Base-by-base conservation (phyloP, 2,797 vertebrate species). In the Dallia pectoralis region DNA sequence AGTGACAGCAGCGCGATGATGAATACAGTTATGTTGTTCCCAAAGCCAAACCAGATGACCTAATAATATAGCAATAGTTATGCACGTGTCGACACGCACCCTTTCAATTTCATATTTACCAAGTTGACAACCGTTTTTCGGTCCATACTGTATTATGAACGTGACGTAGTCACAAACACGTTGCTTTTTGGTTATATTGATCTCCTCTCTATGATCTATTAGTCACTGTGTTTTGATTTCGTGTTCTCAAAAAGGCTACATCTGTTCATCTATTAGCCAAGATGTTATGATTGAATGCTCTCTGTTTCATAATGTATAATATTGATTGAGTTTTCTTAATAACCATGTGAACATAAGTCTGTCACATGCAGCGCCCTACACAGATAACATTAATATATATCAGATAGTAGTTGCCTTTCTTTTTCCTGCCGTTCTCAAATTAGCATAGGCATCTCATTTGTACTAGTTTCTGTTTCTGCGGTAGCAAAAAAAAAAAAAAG, bases 391-490 rank as follows among this genome's bases (percentile, higher is more conserved):
- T 79, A 85, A 85, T 83, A 80, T 84, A 72, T 56, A 74, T 82
- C 77, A 73, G 66, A 72, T 27, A 51, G 63, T 25, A 40, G 16
- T 62, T 61, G 74, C 76, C 66, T 71, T 65, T 27, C 62, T 51
- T 76, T 74, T 77, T 69, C 73, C 69, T 62, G 67, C 74, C 25
- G 77, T 76, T 68, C 77, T 77, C 76, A 68, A 86, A 87, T 80
- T 74, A 88, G 82, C 81, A 66, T 29, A n/a, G n/a, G 69, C 79
- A 82, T 83, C 83, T 82, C 81, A 80, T 86, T 87, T 84, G 84
- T 82, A 74, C 71, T 81, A 63, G 75, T 81, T 83, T 81, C 74
- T 82, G 30, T 72, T 81, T 77, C 40, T 79, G n/a, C n/a, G n/a
- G n/a, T n/a, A n/a, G n/a, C n/a, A n/a, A n/a, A n/a, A n/a, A 9